Conservation (phyloP, 2,888 invertebrate genomes). For the Drosophila rubida region DNA sequence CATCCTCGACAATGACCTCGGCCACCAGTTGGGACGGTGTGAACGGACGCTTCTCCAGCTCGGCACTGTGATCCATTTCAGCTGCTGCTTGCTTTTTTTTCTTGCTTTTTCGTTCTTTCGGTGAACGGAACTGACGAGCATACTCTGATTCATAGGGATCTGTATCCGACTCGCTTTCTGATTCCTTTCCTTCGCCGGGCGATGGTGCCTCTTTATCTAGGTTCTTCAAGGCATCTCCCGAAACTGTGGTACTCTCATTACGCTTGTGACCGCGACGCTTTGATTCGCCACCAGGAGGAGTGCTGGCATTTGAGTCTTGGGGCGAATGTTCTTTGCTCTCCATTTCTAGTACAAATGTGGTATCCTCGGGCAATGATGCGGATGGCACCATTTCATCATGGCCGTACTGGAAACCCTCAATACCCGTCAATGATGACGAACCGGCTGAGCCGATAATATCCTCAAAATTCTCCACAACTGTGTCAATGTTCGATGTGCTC, state of each 20-base stretch:
- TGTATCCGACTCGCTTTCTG: constrained; percentile 85
- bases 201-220: constrained; percentile 72
- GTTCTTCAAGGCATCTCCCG: constrained; percentile 73
- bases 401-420: constrained; percentile 79
- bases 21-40: constrained; percentile 84
- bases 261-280: constrained; percentile 86
- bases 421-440: constrained; percentile 83
- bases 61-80: constrained; percentile 83
- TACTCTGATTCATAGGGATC: constrained; percentile 86
- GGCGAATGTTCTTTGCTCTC: constrained; percentile 77
- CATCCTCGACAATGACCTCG: constrained; percentile 84
- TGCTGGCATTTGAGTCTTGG: constrained; percentile 66
- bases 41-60: constrained; percentile 82
- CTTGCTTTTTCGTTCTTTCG: constrained; percentile 81
- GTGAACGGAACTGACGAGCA: constrained; percentile 85
- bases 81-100: constrained; percentile 83
- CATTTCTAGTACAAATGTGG: constrained; percentile 76
- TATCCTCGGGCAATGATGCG: constrained; percentile 73
- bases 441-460: constrained; percentile 83
- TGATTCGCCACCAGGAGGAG: constrained; percentile 73
- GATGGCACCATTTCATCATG: constrained; percentile 70
- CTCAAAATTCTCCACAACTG: constrained; percentile 84
- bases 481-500: constrained; percentile 86
- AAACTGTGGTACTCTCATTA: constrained; percentile 86
- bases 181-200: constrained; percentile 83